Conservation (phyloP, 2,113 vertebrate genomes). For the Cololabis saira region DNA sequence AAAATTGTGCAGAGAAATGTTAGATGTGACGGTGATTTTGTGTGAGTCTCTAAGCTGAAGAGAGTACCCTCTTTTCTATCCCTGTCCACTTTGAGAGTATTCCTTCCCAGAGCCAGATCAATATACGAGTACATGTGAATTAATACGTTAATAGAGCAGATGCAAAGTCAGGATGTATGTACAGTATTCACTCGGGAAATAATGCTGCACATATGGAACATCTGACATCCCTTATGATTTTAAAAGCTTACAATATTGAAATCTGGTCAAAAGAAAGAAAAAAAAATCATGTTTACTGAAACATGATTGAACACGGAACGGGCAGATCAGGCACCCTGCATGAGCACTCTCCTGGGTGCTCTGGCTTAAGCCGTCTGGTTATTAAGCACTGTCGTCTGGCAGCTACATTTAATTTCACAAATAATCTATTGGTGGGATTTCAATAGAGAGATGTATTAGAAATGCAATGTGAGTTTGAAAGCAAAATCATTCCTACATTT, state of each 20-base stretch:
- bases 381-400: conserved; percentile 37
- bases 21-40: no score
- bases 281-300: conserved; percentile 10
- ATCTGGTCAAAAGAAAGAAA: background rate
- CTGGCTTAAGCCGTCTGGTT: conserved; percentile 31
- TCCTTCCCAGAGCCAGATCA: no score
- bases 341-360: conserved; percentile 43
- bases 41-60: no score
- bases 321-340: background rate
- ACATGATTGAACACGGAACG: conserved; percentile 24
- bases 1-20: background rate
- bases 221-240: no score
- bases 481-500: background rate
- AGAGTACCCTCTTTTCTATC: no score
- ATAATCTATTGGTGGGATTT: conserved; percentile 48
- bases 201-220: no score
- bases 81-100: no score
- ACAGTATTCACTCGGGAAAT: no score
- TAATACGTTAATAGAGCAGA: no score
- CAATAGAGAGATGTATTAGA: conserved; percentile 34
- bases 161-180: no score
- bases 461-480: background rate
- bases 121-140: no score
- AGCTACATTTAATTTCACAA: conserved; percentile 55
- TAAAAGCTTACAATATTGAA: background rate